Conservation (phyloP, 2,113 vertebrate genomes). For the Brachypodius melanocephalos region DNA sequence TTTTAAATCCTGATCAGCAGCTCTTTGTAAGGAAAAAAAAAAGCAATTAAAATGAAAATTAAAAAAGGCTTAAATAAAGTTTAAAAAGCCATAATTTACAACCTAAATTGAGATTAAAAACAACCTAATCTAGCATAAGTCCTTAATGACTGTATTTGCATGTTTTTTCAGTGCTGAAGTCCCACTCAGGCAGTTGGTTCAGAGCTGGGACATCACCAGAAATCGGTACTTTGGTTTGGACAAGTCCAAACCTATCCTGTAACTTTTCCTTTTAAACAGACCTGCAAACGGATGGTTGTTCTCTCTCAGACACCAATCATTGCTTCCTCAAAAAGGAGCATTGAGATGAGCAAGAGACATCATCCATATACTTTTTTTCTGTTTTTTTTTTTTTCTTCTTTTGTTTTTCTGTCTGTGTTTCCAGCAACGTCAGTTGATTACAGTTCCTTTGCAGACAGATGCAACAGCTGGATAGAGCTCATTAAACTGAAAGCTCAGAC, state of each 20-base stretch:
- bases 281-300: constrained; percentile 63
- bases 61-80: constrained; percentile 8
- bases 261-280: constrained; percentile 41
- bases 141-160: constrained; percentile 22
- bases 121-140: neutral
- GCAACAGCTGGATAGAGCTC: constrained; percentile 99
- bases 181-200: constrained; percentile 42
- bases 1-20: neutral
- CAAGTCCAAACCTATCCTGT: constrained; percentile 29
- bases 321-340: constrained; percentile 77
- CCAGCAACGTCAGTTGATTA: constrained; percentile 99
- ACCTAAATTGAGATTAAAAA: neutral
- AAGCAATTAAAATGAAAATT: neutral
- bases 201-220: constrained; percentile 24
- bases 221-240: constrained; percentile 47
- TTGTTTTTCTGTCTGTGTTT: constrained; percentile 85
- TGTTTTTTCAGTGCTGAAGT: constrained; percentile 54
- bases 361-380: constrained; percentile 80
- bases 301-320: constrained; percentile 76
- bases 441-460: constrained; percentile 99
- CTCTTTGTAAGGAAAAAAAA: neutral
- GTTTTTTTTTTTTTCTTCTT: constrained; percentile 76
- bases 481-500: constrained; percentile 99
- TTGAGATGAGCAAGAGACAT: constrained; percentile 76
- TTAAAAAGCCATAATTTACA: neutral